Conservation (phyloP, 2,113 vertebrate genomes). For the Tragelaphus strepsiceros region DNA sequence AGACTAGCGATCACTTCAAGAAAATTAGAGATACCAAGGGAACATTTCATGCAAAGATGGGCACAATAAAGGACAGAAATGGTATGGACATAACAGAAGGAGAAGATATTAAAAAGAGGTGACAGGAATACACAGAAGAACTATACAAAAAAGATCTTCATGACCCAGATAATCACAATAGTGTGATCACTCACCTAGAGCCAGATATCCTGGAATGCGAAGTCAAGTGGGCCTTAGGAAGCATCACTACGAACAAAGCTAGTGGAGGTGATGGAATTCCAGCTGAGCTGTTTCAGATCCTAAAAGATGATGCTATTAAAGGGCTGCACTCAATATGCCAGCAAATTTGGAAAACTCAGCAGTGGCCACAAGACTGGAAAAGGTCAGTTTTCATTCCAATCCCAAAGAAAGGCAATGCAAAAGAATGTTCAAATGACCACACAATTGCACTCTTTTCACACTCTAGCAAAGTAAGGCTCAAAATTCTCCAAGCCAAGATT, state of each 20-base stretch:
- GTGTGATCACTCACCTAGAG: neutral
- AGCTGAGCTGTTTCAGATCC: neutral
- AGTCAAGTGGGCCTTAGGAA: neutral
- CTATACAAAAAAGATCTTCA: neutral
- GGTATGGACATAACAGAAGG: neutral
- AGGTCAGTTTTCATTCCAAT: neutral
- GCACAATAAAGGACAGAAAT: neutral
- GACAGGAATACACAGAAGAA: neutral
- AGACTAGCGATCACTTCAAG: neutral
- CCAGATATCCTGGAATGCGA: neutral
- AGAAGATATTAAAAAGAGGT: neutral
- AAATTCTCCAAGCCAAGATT: neutral
- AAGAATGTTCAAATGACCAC: rapidly evolving
- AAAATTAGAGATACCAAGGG: neutral
- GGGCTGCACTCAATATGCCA: neutral
- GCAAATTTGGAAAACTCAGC: neutral
- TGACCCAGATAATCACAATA: neutral
- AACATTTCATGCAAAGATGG: neutral
- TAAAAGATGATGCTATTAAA: neutral
- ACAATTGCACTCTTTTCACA: neutral
- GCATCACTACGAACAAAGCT: neutral
- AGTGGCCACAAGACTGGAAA: neutral
- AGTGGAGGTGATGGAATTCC: neutral
- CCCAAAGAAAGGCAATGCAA: neutral
- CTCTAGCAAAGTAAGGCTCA: neutral